These are phyloP conservation scores for Muscicapa striata DNA, from an alignment of 2,797 vertebrate species.

Conservation along the genomic window DNA sequence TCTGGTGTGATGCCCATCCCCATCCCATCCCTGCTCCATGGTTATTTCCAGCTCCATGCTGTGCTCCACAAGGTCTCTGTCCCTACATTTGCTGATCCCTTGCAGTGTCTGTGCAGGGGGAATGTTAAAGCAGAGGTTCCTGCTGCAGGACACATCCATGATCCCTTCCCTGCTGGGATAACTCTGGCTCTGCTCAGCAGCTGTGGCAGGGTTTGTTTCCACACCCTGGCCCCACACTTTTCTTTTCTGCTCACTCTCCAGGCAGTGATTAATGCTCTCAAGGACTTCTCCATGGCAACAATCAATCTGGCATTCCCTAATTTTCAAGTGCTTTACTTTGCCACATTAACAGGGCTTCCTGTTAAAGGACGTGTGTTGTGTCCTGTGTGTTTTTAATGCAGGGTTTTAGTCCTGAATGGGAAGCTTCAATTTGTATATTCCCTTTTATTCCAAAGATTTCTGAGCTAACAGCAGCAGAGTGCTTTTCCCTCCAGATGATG, in stretches of 20 bases:
- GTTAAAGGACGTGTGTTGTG: neutral
- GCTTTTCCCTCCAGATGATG: neutral
- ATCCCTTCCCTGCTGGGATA: neutral
- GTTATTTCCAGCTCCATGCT: neutral
- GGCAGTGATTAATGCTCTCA: slow-evolving; percentile 53
- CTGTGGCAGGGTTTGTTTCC: neutral
- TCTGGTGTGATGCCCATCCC: no score
- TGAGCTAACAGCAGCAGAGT: neutral
- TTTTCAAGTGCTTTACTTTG: slow-evolving; percentile 48
- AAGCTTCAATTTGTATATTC: neutral
- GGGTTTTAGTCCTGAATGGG: neutral
- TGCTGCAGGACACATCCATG: neutral
- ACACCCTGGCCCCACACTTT: neutral
- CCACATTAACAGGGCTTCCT: neutral
- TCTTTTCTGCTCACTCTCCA: neutral
- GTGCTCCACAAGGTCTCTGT: neutral
- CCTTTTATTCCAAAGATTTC: neutral
- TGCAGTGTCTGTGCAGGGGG: neutral
- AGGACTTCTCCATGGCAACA: slow-evolving; percentile 66
- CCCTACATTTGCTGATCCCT: neutral
- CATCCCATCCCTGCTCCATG: accelerated
- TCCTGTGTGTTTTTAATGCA: neutral
- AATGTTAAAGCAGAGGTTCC: neutral
- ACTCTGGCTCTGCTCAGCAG: neutral
- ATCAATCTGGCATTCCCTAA: slow-evolving; percentile 54